These are phyloP conservation scores for Phyllotis vaccarum DNA, from an alignment of 2,797 vertebrate genomes.

Conservation along the genomic window DNA sequence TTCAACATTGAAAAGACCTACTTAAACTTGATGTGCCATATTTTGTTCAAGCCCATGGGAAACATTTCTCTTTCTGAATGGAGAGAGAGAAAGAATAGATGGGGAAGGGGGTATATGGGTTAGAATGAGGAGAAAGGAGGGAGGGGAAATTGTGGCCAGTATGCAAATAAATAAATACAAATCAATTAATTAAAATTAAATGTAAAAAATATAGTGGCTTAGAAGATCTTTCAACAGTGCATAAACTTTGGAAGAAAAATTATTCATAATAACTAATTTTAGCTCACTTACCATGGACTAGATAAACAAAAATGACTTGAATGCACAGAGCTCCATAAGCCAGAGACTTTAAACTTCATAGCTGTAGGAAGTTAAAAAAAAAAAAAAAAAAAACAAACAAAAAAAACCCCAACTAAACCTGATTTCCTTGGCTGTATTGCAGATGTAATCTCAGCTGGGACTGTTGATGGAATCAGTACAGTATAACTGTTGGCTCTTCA, in stretches of 20 bases:
- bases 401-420: background rate
- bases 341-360: background rate
- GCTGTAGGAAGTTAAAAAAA: background rate
- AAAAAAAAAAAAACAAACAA: too few species aligned
- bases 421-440: background rate
- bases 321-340: background rate
- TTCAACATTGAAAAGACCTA: too few species aligned
- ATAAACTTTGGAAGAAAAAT: background rate
- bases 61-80: too few species aligned
- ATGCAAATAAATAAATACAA: too few species aligned
- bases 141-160: too few species aligned
- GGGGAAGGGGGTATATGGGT: too few species aligned
- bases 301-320: background rate
- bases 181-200: too few species aligned
- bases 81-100: too few species aligned
- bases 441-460: background rate
- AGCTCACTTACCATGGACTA: background rate
- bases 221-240: background rate
- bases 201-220: background rate
- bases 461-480: background rate
- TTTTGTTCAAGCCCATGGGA: too few species aligned
- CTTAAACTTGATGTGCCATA: too few species aligned
- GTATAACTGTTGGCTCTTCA: background rate
- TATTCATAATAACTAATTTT: background rate
- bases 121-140: too few species aligned